Conservation (phyloP, 2,797 vertebrate species). For the Bradypus variegatus region DNA sequence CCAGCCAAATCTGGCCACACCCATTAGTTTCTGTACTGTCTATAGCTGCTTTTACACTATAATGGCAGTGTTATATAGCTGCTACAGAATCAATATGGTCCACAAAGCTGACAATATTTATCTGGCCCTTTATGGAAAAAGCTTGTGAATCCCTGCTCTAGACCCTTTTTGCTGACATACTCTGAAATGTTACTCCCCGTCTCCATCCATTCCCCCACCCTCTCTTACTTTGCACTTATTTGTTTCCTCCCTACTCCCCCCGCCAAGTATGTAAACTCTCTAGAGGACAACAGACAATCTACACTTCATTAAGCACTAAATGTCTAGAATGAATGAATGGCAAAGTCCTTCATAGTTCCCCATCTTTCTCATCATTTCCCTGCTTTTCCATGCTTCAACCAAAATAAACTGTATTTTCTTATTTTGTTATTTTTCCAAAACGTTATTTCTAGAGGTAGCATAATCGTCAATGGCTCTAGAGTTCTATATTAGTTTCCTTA, state of each 20-base stretch:
- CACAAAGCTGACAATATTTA: not conserved
- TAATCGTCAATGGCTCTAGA: not conserved
- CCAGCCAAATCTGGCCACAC: not conserved
- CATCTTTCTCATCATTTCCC: not conserved
- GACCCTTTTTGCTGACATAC: not conserved
- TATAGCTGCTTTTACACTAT: not conserved
- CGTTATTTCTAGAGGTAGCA: not conserved
- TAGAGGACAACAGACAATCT: not conserved
- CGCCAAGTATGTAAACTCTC: not conserved
- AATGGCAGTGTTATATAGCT: not conserved
- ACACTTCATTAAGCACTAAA: not conserved
- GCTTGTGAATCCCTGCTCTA: not conserved
- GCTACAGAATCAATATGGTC: not conserved
- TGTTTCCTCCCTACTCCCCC: not conserved
- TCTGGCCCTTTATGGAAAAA: not conserved
- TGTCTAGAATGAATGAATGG: not conserved
- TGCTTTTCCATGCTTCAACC: not conserved
- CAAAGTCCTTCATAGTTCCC: not conserved
- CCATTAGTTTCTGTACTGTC: not conserved
- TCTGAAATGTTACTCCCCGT: not conserved
- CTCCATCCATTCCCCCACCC: not conserved
- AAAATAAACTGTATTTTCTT: conserved; percentile 7
- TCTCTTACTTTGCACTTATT: not conserved
- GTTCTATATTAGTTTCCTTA: conserved; percentile 2
- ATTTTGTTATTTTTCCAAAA: conserved; percentile 34